phyloP scores from a whole-genome alignment of 2,797 vertebrate genomes.

The Lycodopsis pacificus region DNA sequence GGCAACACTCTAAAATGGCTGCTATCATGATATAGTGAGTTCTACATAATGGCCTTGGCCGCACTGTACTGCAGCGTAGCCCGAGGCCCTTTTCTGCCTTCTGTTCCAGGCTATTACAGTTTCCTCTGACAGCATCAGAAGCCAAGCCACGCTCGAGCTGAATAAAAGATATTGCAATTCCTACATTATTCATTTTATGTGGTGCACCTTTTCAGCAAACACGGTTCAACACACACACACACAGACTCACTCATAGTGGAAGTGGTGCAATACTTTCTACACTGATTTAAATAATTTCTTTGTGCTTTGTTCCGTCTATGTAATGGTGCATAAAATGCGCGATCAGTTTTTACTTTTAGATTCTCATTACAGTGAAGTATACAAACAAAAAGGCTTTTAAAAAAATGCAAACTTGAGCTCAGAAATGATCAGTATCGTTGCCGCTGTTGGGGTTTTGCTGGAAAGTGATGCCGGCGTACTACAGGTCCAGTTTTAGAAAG shows the following conservation, averaged over 20 bases:
- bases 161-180: slow-evolving; percentile 79
- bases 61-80: slow-evolving; percentile 50
- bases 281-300: slow-evolving; percentile 48
- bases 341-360: slow-evolving; percentile 57
- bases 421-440: slow-evolving; percentile 17
- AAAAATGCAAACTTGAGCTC: slow-evolving; percentile 33
- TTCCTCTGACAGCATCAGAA: slow-evolving; percentile 79
- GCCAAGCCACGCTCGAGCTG: slow-evolving; percentile 58
- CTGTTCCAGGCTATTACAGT: slow-evolving; percentile 80
- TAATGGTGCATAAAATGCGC: slow-evolving; percentile 17
- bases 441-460: slow-evolving; percentile 28
- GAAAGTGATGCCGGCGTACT: slow-evolving; percentile 56
- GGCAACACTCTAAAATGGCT: slow-evolving; percentile 80
- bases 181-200: slow-evolving; percentile 80
- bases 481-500: slow-evolving; percentile 77
- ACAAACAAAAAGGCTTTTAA: slow-evolving; percentile 42
- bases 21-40: slow-evolving; percentile 77
- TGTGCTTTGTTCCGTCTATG: slow-evolving; percentile 27
- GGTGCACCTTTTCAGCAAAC: slow-evolving; percentile 51
- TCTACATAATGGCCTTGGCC: slow-evolving; percentile 78
- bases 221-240: slow-evolving; percentile 26
- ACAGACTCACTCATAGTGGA: no score
- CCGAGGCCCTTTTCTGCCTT: slow-evolving; percentile 62
- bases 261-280: slow-evolving; percentile 7
- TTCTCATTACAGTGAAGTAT: slow-evolving; percentile 9